These are phyloP conservation scores for Dasyurus viverrinus DNA, from an alignment of 2,113 vertebrate species.

Conservation along the genomic window DNA sequence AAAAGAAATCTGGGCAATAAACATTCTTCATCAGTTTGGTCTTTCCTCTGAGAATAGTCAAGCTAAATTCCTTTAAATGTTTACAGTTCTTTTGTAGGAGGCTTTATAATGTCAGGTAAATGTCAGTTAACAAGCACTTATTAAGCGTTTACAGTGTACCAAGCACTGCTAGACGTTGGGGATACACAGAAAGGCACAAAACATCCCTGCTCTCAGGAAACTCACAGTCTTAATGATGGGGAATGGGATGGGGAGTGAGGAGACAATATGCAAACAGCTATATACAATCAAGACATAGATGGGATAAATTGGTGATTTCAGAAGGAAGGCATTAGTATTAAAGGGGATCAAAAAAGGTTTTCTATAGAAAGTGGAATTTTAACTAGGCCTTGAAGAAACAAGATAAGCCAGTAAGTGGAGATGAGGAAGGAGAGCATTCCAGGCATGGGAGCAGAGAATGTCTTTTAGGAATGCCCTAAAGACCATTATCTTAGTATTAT, in stretches of 20 bases:
- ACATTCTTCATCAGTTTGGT: background rate
- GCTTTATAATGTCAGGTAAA: background rate
- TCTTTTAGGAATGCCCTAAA: background rate
- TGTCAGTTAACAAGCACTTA: background rate
- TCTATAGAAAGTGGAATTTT: background rate
- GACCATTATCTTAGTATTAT: background rate
- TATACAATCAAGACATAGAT: background rate
- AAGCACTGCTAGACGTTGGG: background rate
- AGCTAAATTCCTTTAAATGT: background rate
- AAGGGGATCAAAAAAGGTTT: background rate
- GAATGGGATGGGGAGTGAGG: too few species aligned
- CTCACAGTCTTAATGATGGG: background rate
- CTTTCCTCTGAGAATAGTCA: background rate
- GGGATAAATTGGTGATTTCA: background rate
- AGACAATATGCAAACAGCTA: background rate
- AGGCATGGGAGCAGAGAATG: background rate
- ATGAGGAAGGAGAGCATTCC: background rate
- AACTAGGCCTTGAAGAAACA: background rate
- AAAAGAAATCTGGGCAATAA: background rate
- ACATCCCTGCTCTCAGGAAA: background rate
- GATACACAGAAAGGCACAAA: background rate
- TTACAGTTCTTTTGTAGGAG: background rate
- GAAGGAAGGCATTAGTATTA: background rate
- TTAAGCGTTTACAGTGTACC: background rate
- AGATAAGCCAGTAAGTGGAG: background rate